Conservation (phyloP, 2,797 vertebrate genomes). For the Onychomys arenicola region DNA sequence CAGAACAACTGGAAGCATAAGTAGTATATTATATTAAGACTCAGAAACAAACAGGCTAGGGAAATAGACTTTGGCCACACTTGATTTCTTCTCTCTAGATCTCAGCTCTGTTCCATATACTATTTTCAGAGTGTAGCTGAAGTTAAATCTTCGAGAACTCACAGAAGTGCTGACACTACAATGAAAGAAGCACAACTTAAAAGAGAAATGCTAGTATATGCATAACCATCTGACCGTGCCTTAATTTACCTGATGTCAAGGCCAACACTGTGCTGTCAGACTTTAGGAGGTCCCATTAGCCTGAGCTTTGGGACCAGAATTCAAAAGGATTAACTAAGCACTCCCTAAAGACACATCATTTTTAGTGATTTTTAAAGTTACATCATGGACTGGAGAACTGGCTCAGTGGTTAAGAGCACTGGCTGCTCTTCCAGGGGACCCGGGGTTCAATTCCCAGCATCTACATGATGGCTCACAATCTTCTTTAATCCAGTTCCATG, state of each 20-base stretch:
- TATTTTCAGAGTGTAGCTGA: constrained; percentile 38
- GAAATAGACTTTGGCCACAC: constrained; percentile 5
- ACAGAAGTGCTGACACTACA: constrained; percentile 19
- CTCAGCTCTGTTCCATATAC: constrained; percentile 46
- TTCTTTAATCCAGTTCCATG: not conserved
- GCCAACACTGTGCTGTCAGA: constrained; percentile 34
- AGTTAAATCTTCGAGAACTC: constrained; percentile 64
- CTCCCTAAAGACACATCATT: not conserved
- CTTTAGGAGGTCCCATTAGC: not conserved
- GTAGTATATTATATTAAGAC: not conserved
- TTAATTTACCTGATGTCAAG: constrained; percentile 30
- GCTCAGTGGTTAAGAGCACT: not conserved
- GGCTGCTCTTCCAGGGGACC: not conserved
- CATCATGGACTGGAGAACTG: not conserved
- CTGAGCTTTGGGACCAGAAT: constrained; percentile 32
- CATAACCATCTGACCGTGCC: constrained; percentile 32
- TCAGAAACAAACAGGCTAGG: not conserved
- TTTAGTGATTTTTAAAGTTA: constrained; percentile 38
- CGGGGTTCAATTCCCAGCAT: not conserved
- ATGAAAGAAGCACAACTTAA: constrained; percentile 63
- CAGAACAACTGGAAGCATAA: not conserved
- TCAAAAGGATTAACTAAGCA: constrained; percentile 34
- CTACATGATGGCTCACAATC: not conserved
- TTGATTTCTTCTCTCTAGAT: constrained; percentile 61
- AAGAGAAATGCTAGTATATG: constrained; percentile 64